A percentile compares a stretch with the other conserved stretches of the same genome.
Conservation (phyloP, 2,888 invertebrate species). For the Halictus quadricinctus region DNA sequence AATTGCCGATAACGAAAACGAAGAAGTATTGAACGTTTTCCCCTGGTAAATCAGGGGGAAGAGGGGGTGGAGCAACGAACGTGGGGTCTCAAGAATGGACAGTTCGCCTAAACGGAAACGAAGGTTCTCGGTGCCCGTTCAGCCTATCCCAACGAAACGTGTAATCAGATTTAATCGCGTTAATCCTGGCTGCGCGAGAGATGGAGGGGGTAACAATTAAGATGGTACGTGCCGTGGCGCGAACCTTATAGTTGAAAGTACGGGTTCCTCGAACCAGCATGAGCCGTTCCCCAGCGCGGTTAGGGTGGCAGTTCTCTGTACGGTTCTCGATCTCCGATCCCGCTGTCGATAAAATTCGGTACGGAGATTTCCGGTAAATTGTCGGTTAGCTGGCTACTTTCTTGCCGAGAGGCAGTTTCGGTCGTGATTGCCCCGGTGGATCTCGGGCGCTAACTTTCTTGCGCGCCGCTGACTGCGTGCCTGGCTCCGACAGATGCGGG, state of each 20-base stretch:
- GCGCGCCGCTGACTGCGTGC: slow-evolving; percentile 25
- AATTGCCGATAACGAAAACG: neutral
- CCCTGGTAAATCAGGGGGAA: neutral
- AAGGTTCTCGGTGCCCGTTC: neutral
- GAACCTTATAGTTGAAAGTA: neutral
- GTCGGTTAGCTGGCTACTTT: slow-evolving; percentile 52
- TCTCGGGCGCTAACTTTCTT: slow-evolving; percentile 52
- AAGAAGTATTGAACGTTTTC: neutral
- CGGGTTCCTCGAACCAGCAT: slow-evolving; percentile 31
- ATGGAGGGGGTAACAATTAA: slow-evolving; percentile 69
- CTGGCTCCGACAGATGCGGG: slow-evolving; percentile 42
- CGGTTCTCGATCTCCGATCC: slow-evolving; percentile 39
- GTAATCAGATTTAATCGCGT: slow-evolving; percentile 62
- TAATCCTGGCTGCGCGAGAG: slow-evolving; percentile 47
- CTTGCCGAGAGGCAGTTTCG: slow-evolving; percentile 29
- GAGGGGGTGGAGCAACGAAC: neutral
- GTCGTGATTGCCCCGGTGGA: slow-evolving; percentile 35
- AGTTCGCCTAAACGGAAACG: neutral
- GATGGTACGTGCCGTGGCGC: slow-evolving; percentile 67
- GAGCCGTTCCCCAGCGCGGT: slow-evolving; percentile 8
- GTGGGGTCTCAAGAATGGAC: neutral
- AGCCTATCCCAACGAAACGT: slow-evolving; percentile 46
- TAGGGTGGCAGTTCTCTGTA: slow-evolving; percentile 4
- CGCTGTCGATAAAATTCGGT: slow-evolving; percentile 42
- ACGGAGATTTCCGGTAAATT: slow-evolving; percentile 52